phyloP scores from a whole-genome alignment of 2,113 vertebrate species.

The Rhabdomys dilectus region DNA sequence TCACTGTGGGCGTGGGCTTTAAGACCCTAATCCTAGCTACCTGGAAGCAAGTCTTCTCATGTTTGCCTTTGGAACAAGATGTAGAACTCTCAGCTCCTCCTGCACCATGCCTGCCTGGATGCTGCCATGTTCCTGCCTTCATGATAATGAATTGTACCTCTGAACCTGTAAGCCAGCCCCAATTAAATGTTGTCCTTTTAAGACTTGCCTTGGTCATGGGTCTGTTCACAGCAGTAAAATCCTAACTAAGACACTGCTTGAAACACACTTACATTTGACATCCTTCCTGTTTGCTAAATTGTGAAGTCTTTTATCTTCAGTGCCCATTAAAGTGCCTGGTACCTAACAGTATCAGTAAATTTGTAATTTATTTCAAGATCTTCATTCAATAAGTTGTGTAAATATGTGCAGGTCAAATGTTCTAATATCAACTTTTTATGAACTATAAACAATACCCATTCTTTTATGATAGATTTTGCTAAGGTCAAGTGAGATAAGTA shows the following conservation, averaged over 20 bases:
- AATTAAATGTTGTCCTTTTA: too few relatives aligned
- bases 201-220: background rate
- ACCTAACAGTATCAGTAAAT: constrained; percentile 29
- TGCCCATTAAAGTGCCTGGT: background rate
- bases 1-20: too few relatives aligned
- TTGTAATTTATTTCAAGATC: constrained; percentile 29
- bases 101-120: too few relatives aligned
- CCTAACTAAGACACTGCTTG: background rate
- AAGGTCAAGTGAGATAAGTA: background rate
- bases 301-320: background rate
- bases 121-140: too few relatives aligned
- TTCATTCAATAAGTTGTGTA: background rate
- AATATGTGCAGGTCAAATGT: background rate
- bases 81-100: too few relatives aligned
- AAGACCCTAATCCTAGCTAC: too few relatives aligned
- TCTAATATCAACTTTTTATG: constrained; percentile 22
- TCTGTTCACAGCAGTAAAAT: too few relatives aligned
- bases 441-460: constrained; percentile 38
- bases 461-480: background rate
- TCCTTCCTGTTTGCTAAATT: background rate
- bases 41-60: background rate
- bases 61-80: background rate
- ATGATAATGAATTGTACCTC: too few relatives aligned
- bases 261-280: background rate
- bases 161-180: too few relatives aligned